Conservation (phyloP, 1,140 invertebrate species). For the Mesaphorura yosii region DNA sequence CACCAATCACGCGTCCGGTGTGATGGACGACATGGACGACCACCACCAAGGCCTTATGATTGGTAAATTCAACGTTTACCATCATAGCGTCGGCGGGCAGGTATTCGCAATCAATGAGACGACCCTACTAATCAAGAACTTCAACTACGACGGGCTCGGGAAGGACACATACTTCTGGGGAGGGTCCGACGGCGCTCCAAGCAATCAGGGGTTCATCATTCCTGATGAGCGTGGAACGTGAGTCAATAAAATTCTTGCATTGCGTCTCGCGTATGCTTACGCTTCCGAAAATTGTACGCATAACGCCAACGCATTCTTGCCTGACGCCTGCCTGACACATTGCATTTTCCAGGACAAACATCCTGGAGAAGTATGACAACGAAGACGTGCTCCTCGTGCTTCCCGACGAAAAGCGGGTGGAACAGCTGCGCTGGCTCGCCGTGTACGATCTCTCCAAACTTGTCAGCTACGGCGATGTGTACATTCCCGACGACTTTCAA, state of each 20-base stretch:
- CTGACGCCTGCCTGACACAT: background rate
- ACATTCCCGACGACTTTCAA: conserved; percentile 80
- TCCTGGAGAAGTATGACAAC: conserved; percentile 71
- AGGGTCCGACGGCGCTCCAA: conserved; percentile 69
- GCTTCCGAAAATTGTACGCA: background rate
- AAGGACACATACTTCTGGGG: conserved; percentile 79
- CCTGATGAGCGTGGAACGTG: conserved; percentile 72
- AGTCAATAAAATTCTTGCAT: too few species aligned
- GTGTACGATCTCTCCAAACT: conserved; percentile 75
- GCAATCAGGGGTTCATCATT: conserved; percentile 80
- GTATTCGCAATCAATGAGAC: conserved; percentile 81
- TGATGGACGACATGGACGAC: too few species aligned
- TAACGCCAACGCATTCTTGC: too few species aligned
- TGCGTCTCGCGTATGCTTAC: background rate
- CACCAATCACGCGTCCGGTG: too few species aligned
- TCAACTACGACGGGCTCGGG: conserved; percentile 84
- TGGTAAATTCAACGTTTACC: conserved; percentile 79
- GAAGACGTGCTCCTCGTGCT: conserved; percentile 70
- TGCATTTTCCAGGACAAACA: conserved; percentile 59
- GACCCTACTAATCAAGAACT: conserved; percentile 66
- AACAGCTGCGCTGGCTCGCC: conserved; percentile 79
- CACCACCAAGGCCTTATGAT: too few species aligned
- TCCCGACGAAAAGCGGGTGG: conserved; percentile 75
- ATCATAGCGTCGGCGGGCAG: conserved; percentile 76
- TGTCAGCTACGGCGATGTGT: conserved; percentile 74